Percentiles rank a stretch among this genome's conserved stretches.
Conservation (phyloP, 2,113 vertebrate species). For the Periophthalmus modestus region DNA sequence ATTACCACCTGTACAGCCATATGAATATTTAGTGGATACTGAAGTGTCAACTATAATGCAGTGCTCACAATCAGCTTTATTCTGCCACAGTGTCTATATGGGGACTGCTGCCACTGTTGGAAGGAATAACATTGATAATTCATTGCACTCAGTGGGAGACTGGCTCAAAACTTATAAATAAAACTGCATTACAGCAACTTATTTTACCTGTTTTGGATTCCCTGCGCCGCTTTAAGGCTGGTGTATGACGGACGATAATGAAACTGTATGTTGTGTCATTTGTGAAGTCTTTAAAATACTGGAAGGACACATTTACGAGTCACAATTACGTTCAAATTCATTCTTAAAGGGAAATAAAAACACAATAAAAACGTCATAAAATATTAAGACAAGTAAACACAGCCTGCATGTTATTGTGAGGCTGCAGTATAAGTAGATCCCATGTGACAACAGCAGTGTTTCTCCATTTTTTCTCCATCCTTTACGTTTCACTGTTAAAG, state of each 20-base stretch:
- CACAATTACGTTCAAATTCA: background rate
- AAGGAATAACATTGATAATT: slow-evolving; percentile 61
- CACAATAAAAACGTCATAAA: background rate
- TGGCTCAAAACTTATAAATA: slow-evolving; percentile 52
- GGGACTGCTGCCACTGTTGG: slow-evolving; percentile 35
- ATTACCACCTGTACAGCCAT: slow-evolving; percentile 58
- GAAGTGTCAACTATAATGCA: slow-evolving; percentile 20
- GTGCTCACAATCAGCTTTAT: slow-evolving; percentile 20
- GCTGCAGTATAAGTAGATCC: background rate
- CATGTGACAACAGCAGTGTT: background rate
- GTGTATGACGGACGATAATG: too few species aligned
- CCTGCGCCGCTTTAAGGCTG: background rate
- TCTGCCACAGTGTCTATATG: slow-evolving; percentile 26
- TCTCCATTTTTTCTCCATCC: background rate
- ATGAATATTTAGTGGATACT: slow-evolving; percentile 57
- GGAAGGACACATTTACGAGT: background rate
- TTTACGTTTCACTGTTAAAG: slow-evolving; percentile 53
- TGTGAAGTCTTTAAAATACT: background rate
- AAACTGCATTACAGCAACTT: slow-evolving; percentile 47
- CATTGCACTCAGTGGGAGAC: slow-evolving; percentile 46
- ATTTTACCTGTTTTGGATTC: slow-evolving; percentile 33
- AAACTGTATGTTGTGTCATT: background rate
- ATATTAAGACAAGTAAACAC: background rate
- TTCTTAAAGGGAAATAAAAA: background rate
- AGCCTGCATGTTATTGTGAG: background rate